These are phyloP conservation scores for Lamprologus sp. DNA, from an alignment of 2,113 vertebrate species.

Conservation along the genomic window DNA sequence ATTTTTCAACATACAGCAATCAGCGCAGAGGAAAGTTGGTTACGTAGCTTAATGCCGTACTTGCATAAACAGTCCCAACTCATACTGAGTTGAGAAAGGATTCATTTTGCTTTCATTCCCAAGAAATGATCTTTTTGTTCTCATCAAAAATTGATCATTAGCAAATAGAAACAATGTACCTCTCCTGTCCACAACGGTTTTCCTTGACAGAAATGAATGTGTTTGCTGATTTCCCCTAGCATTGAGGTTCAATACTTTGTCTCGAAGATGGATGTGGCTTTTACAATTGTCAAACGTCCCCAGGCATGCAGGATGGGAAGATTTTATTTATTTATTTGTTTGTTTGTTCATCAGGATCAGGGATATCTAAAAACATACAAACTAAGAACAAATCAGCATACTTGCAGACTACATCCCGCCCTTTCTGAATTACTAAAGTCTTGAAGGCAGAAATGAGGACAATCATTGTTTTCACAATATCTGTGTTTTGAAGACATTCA, in stretches of 20 bases:
- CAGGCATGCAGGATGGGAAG: constrained; percentile 2
- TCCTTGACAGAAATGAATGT: constrained; percentile 51
- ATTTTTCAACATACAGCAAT: neutral
- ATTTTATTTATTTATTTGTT: neutral
- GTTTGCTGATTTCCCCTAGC: constrained; percentile 37
- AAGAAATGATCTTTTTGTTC: neutral
- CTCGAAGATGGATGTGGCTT: constrained; percentile 59
- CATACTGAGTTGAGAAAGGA: neutral
- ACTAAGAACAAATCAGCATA: constrained; percentile 38
- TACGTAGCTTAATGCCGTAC: neutral
- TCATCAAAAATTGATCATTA: constrained; percentile 50
- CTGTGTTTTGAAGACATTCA: neutral
- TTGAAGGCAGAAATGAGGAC: neutral
- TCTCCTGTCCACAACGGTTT: constrained; percentile 15
- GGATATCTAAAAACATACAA: neutral
- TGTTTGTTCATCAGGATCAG: neutral
- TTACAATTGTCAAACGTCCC: constrained; percentile 46
- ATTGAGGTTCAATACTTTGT: constrained; percentile 48
- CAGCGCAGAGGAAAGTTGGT: neutral
- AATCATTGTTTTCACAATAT: neutral
- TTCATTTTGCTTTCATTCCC: neutral
- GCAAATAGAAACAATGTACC: constrained; percentile 39
- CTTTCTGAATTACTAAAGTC: neutral
- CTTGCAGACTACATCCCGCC: neutral
- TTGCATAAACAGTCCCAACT: neutral